Conservation (phyloP, 2,888 invertebrate species). For the Cephus sareptanus region DNA sequence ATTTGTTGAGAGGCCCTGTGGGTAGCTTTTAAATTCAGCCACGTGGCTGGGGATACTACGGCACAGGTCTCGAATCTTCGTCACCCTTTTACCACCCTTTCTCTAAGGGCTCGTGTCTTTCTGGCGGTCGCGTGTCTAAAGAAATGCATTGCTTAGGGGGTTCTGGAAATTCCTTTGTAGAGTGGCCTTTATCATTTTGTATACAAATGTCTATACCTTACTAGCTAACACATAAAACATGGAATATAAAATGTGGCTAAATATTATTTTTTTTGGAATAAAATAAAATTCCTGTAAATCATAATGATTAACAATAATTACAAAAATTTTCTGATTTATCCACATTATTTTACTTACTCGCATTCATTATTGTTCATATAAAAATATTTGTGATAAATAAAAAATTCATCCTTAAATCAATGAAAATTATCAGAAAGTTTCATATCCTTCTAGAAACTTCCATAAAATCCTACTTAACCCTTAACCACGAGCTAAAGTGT, state of each 20-base stretch:
- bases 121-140: neutral
- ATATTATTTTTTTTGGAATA: neutral
- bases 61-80: neutral
- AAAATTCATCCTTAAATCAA: neutral
- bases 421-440: neutral
- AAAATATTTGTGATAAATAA: no score
- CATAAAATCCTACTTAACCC: neutral
- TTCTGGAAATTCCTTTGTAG: neutral
- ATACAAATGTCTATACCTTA: neutral
- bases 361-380: neutral
- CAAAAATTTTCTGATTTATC: neutral
- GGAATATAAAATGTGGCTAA: neutral
- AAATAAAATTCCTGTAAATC: neutral
- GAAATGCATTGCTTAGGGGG: neutral
- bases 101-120: neutral
- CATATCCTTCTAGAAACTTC: neutral
- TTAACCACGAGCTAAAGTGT: neutral
- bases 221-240: neutral
- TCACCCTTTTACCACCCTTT: neutral
- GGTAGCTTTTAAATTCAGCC: conserved; percentile 47
- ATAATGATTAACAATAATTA: neutral
- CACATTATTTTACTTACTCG: neutral
- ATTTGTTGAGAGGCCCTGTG: conserved; percentile 53
- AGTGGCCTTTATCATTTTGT: neutral
- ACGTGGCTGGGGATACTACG: conserved; percentile 30